Evolutionary conservation across 2,113 vertebrate genomes (phyloP).

Genomic region (Ptyas mucosa): DNA sequence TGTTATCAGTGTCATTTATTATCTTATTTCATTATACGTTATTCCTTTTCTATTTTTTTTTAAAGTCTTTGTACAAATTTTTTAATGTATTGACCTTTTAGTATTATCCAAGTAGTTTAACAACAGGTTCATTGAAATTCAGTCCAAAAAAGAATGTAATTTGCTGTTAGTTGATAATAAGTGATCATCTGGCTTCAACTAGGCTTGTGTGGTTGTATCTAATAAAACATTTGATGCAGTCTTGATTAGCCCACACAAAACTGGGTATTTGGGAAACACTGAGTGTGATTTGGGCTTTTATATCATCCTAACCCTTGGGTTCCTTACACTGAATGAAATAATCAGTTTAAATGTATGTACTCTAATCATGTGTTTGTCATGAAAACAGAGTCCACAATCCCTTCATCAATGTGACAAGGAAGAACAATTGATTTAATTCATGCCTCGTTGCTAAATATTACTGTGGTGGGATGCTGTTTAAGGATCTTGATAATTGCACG

Average conservation of each 20-base stretch:
- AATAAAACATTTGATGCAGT: constrained; percentile 84
- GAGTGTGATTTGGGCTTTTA: constrained; percentile 79
- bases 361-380: constrained; percentile 88
- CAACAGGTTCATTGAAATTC: constrained; percentile 86
- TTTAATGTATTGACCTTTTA: constrained; percentile 64
- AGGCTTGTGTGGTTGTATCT: constrained; percentile 65
- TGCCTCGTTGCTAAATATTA: constrained; percentile 61
- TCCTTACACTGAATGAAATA: constrained; percentile 84
- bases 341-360: constrained; percentile 83
- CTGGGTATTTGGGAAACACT: constrained; percentile 77
- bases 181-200: constrained; percentile 80
- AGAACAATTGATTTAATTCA: constrained; percentile 68
- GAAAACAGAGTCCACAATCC: constrained; percentile 76
- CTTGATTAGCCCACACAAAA: constrained; percentile 83
- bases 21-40: constrained; percentile 13
- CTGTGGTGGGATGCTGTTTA: constrained; percentile 54
- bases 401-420: constrained; percentile 69
- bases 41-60: constrained; percentile 22
- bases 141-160: constrained; percentile 77
- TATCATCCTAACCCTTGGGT: constrained; percentile 79
- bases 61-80: constrained; percentile 16
- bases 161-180: constrained; percentile 83
- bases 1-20: constrained; percentile 25
- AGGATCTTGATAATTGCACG: constrained; percentile 58
- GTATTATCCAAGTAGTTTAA: constrained; percentile 77